phyloP scores from a whole-genome alignment of 2,797 vertebrate genomes.

The Mormyrops boulengeri region DNA sequence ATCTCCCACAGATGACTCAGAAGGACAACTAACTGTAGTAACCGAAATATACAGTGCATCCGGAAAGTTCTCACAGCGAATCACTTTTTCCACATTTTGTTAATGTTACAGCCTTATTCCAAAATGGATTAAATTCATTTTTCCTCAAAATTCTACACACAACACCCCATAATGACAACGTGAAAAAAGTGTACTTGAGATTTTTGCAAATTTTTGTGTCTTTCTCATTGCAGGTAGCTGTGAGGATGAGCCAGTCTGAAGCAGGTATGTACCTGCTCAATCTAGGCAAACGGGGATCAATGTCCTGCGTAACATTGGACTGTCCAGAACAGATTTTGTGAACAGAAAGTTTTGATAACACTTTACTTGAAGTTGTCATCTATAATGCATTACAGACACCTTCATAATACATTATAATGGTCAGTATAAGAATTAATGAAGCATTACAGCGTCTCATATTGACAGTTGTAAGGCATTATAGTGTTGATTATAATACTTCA shows the following conservation, averaged over 20 bases:
- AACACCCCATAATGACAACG: too few species aligned
- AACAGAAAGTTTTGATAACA: neutral
- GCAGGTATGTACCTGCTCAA: slow-evolving; percentile 49
- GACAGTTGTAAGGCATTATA: neutral
- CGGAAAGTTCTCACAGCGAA: too few species aligned
- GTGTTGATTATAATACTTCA: neutral
- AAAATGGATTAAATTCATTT: too few species aligned
- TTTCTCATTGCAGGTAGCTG: slow-evolving; percentile 43
- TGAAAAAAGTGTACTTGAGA: too few species aligned
- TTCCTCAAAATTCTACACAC: too few species aligned
- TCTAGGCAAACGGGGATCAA: neutral
- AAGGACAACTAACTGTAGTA: neutral
- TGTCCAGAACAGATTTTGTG: neutral
- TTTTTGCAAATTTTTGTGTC: neutral
- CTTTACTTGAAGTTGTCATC: neutral
- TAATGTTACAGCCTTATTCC: too few species aligned
- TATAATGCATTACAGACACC: too few species aligned
- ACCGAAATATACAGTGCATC: neutral
- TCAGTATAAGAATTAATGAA: neutral
- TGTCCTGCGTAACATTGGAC: neutral
- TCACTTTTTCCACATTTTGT: too few species aligned
- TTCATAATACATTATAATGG: neutral
- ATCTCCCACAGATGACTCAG: neutral
- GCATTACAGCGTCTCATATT: neutral
- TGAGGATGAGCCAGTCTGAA: slow-evolving; percentile 46